Conservation (phyloP, 1,140 invertebrate genomes). For the Lepidurus apus region DNA sequence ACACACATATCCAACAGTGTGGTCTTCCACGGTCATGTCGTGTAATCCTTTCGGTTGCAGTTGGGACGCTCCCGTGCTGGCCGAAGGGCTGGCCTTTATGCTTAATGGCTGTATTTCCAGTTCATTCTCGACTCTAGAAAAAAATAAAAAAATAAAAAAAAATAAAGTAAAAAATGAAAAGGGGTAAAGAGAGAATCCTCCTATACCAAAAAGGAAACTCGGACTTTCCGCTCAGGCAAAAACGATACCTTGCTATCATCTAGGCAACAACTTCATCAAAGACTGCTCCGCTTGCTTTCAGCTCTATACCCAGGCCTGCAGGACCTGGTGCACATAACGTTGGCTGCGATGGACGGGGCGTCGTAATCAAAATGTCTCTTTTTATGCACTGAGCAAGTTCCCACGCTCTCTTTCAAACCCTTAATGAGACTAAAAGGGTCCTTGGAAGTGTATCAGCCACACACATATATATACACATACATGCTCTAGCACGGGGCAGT, state of each 20-base stretch:
- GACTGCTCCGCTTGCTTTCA: not conserved
- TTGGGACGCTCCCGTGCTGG: slow-evolving; percentile 12
- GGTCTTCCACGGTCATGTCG: not conserved
- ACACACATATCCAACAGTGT: not conserved
- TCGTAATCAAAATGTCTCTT: not conserved
- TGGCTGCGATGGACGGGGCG: not conserved
- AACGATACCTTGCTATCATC: not conserved
- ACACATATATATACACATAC: not conserved
- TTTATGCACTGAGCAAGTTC: not conserved
- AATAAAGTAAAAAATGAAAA: not conserved
- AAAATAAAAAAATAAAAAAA: not conserved
- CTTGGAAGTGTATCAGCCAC: not conserved
- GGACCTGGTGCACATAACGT: not conserved
- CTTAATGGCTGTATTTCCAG: not conserved
- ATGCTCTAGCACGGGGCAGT: not conserved
- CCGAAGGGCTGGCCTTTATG: not conserved
- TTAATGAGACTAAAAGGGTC: slow-evolving; percentile 16
- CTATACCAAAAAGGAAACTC: not conserved
- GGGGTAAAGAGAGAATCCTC: not conserved
- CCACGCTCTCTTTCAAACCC: not conserved
- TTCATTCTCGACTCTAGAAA: not conserved
- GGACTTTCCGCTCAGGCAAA: not conserved
- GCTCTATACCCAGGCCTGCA: not conserved
- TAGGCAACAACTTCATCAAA: slow-evolving; percentile 22
- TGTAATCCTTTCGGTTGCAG: not conserved